Evolutionary conservation across 2,797 vertebrate genomes (phyloP), one percentile per base, ranked within the genome.

Genomic region (Xenops minutus): DNA sequence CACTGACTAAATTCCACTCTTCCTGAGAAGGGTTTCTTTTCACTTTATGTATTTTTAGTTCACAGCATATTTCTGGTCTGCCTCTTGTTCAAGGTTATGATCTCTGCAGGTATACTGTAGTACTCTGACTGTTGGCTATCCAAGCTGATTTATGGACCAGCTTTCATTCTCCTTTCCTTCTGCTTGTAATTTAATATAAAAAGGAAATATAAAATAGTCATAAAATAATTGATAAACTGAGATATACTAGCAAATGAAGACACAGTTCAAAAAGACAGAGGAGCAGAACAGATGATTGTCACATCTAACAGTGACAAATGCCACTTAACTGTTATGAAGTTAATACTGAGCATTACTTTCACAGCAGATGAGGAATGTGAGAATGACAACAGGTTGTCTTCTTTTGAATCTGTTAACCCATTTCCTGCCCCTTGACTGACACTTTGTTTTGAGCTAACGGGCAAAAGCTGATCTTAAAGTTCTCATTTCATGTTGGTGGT

Each of bases 171-270:
- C 85, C 92, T 88, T 94, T 95, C 64, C 61, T 37, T 77, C 79
- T 81, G 89, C 69, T 71, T 92, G 69, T 89, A 97, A 93, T 74
- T 76, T 74, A 94, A 89, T 82, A 94, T 79, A 87, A 96, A 97
- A 96, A 78, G 77, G 80, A 96, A 96, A 96, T 95, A 96, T 82
- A 95, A 96, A 97, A 95, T 88, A 43, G 80, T 67, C 58, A 89
- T 96, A 97, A 97, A 97, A 97, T 95, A 97, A 97, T 95, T 96
- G 95, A 97, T 97, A 96, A 95, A 95, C 85, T 92, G 96, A 75
- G 80, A 86, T 85, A 78, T 80, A 92, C 73, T 85, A 92, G 90
- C 69, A 93, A 97, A 97, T 89, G 95, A 95, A 93, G 90, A 93
- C 92, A 81, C 91, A 84, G 95, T 92, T 95, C 93, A 95, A 87